phyloP scores from a whole-genome alignment of 2,888 invertebrate genomes.

The Lasius fuliginosus region DNA sequence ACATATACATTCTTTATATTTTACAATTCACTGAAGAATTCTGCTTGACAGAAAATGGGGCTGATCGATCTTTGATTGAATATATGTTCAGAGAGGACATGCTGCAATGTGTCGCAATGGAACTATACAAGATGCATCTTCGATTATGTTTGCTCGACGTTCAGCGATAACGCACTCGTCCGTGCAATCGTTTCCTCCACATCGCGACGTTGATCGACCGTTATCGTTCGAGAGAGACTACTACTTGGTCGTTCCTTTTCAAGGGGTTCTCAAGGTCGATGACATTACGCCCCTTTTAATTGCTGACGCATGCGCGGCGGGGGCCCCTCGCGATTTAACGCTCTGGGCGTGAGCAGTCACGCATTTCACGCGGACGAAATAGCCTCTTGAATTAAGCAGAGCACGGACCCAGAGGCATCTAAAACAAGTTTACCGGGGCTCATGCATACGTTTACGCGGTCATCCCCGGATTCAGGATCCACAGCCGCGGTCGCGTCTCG shows the following conservation, averaged over 20 bases:
- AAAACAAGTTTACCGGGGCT: conserved; percentile 72
- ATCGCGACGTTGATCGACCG: conserved; percentile 53
- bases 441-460: conserved; percentile 74
- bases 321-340: conserved; percentile 71
- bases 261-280: conserved; percentile 74
- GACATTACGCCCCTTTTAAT: conserved; percentile 75
- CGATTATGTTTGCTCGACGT: conserved; percentile 26
- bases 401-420: conserved; percentile 57
- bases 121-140: conserved; percentile 14
- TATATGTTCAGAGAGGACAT: not conserved
- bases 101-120: not conserved
- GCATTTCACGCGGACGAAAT: conserved; percentile 75
- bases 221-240: not conserved
- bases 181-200: conserved; percentile 46
- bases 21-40: not conserved
- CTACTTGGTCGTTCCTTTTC: conserved; percentile 38
- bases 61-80: conserved; percentile 1
- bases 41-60: not conserved
- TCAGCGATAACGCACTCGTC: conserved; percentile 39
- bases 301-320: conserved; percentile 70
- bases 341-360: conserved; percentile 77
- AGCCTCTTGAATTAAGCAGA: conserved; percentile 76
- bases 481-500: conserved; percentile 41
- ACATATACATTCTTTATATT: not conserved
- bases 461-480: conserved; percentile 65